Evolutionary conservation across 2,888 invertebrate species (phyloP).

Genomic region (Abrostola tripartita): DNA sequence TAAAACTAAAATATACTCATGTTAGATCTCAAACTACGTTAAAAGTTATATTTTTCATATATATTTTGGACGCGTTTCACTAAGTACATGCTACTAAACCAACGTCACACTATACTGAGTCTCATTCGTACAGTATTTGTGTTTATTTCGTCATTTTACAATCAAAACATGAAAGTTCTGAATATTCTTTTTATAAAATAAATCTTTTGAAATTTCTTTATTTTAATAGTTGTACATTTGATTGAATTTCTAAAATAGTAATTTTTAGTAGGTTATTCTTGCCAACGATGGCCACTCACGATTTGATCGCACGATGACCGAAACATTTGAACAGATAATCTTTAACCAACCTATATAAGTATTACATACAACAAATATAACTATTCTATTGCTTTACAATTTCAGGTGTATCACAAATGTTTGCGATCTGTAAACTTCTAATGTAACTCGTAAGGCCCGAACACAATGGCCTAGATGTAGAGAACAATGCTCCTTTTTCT

Average conservation of each 20-base stretch:
- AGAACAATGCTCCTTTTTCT: not conserved
- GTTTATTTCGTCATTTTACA: slow-evolving; percentile 22
- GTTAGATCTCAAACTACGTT: slow-evolving; percentile 48
- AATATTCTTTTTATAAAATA: slow-evolving; percentile 7
- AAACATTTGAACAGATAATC: slow-evolving; percentile 24
- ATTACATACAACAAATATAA: slow-evolving; percentile 57
- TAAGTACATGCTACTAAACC: slow-evolving; percentile 77
- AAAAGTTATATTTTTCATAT: slow-evolving; percentile 36
- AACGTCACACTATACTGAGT: slow-evolving; percentile 61
- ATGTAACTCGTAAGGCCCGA: not conserved
- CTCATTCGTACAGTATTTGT: slow-evolving; percentile 23
- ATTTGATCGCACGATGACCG: slow-evolving; percentile 22
- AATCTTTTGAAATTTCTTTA: not conserved
- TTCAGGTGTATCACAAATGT: slow-evolving; percentile 58
- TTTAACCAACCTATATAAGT: slow-evolving; percentile 43
- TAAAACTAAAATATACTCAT: slow-evolving; percentile 50
- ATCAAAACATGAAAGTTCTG: slow-evolving; percentile 14
- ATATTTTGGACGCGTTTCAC: slow-evolving; percentile 75
- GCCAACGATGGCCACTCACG: not conserved
- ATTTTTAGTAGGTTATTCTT: not conserved
- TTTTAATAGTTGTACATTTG: not conserved
- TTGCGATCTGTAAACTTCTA: slow-evolving; percentile 29
- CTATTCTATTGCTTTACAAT: slow-evolving; percentile 70
- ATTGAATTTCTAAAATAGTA: slow-evolving; percentile 3
- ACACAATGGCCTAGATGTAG: not conserved